Evolutionary conservation across 2,888 invertebrate genomes (phyloP), one percentile per base, ranked within the genome.

Genomic region (Andricus curvator): DNA sequence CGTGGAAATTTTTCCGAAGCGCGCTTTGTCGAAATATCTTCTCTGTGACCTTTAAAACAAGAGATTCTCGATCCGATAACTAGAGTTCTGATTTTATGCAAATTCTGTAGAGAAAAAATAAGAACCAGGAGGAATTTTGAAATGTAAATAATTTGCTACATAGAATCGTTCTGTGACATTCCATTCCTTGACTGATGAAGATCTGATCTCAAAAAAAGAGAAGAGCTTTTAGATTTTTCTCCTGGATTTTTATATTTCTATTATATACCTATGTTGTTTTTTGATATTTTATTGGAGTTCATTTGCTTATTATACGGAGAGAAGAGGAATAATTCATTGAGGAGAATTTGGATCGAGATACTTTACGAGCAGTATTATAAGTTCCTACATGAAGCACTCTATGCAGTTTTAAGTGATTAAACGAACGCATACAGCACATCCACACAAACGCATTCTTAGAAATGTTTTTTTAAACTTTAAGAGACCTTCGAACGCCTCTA

Each of bases 311-410:
- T 29, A 0, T 74, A 13, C 29, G 48, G 4, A 29, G 20, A 15
- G 48, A 20, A 20, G 33, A 33, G 74, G 33, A 74, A 44, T 44
- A 37, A n/a, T 22, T 56, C 20, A 37, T 62, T 17, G 65, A 78
- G 62, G 81, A 79, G 78, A 78, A 70, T 81, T 85, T 86, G 82
- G 84, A 82, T 85, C 83, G 84, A 82, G 65, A 85, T 84, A 85
- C 84, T 86, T 87, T 88, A 89, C 88, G 85, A 91, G 88, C 92
- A 91, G 90, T 92, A 92, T 92, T 92, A 92, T 89, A 89, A 91
- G 90, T 91, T 91, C 90, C 91, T 91, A 91, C 86, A 84, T 81
- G 83, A 86, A 84, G 84, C 84, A 80, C 84, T 84, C 82, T 67
- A 79, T 70, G 81, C 81, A 77, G 68, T 80, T 84, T 80, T 77